Base-by-base conservation (phyloP, 2,888 invertebrate genomes). In the Napeogenes inachia region DNA sequence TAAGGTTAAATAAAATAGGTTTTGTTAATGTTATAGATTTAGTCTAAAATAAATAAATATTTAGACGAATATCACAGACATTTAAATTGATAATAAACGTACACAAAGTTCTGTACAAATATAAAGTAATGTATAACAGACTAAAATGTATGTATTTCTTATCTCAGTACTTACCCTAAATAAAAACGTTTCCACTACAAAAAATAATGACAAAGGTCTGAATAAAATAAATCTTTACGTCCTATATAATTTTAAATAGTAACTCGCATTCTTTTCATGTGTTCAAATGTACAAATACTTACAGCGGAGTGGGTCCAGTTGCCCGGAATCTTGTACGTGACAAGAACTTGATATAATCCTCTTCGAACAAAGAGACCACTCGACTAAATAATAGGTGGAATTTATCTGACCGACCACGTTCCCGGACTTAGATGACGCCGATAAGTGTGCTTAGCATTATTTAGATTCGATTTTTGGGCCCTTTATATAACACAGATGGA, bases 281-380 rank as follows among this genome's bases (percentile, higher is more conserved):
- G 38, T 60, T 63, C 56, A 57, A 59, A 62, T 56, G 57, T 57
- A 62, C 54, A 45, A 59, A 54, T 60, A 61, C 64, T 63, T 60
- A 59, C 59, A 64, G 56, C 54, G 56, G 59, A 57, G 60, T 61
- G 45, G 58, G 56, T 56, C 46, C 47, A 53, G 58, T 60, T 57
- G 55, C 42, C 55, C 54, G 61, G 68, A 68, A 71, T 69, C 70
- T 69, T 68, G 72, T 69, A 73, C 74, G 73, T 74, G 74, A 73
- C 71, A 68, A 67, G 72, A 68, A 69, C 68, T 60, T 60, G 60
- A 59, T 69, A 73, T 73, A 71, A 70, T 71, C 69, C 63, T 56
- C 66, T 61, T 53, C 50, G 63, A 69, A 71, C 69, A 65, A 71
- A 67, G 66, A 68, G 66, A 67, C 67, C 60, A 45, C 62, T 65